Evolutionary conservation across 2,888 invertebrate genomes (phyloP).

Genomic region (Ennomos fuscantarius): DNA sequence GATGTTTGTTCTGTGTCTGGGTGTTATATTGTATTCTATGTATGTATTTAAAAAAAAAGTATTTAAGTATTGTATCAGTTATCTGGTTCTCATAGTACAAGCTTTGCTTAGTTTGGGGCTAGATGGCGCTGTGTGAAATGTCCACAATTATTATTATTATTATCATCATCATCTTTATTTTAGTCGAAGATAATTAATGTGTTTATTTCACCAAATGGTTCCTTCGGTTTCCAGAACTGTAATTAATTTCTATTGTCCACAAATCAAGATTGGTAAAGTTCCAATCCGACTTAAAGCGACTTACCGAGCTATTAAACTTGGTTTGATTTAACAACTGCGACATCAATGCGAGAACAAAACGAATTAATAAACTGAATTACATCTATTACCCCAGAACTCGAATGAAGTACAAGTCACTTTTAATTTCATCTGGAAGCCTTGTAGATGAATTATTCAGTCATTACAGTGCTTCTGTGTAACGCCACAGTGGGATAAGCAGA

Average conservation of each 20-base stretch:
- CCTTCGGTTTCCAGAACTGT: not conserved
- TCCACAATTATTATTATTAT: no score
- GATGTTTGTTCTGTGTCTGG: no score
- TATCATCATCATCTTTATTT: no score
- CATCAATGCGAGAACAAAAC: conserved; percentile 39
- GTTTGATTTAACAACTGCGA: conserved; percentile 3
- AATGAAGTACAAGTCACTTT: conserved; percentile 42
- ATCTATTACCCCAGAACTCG: conserved; percentile 42
- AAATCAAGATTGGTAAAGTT: conserved; percentile 6
- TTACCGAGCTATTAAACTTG: not conserved
- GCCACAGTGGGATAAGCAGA: conserved; percentile 1
- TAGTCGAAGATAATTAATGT: no score
- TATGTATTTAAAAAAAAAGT: no score
- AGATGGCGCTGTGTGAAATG: no score
- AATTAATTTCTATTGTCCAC: not conserved
- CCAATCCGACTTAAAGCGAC: conserved; percentile 6
- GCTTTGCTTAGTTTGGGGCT: no score
- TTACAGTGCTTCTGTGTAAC: conserved; percentile 27
- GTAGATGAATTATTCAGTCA: conserved; percentile 52
- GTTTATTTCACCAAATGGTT: no score
- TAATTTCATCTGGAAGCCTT: conserved; percentile 48
- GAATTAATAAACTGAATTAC: conserved; percentile 35
- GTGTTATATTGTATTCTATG: no score
- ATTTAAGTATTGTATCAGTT: no score
- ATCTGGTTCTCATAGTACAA: no score